These are phyloP conservation scores for Nemurella pictetii DNA, from an alignment of 2,888 invertebrate genomes.

Conservation along the genomic window DNA sequence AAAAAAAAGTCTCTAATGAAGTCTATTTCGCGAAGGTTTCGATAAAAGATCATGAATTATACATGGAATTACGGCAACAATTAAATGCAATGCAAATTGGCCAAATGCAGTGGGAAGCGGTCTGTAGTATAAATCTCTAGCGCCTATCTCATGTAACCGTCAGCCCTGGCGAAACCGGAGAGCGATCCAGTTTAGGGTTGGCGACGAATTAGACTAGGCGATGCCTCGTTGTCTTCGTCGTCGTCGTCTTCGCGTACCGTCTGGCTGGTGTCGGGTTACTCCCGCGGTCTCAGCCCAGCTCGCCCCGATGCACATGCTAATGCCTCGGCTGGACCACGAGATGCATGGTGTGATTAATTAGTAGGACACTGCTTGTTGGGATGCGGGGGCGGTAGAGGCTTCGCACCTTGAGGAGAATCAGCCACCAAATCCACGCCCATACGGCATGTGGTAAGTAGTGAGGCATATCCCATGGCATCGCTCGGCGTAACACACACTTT, in stretches of 20 bases:
- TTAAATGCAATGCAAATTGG: neutral
- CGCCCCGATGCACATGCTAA: neutral
- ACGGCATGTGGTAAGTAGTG: too few relatives aligned
- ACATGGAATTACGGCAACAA: neutral
- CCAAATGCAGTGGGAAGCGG: neutral
- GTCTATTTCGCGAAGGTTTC: neutral
- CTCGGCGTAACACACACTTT: too few relatives aligned
- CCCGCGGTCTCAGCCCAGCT: too few relatives aligned
- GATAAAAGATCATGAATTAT: neutral
- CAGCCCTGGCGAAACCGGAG: neutral
- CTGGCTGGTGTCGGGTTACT: neutral
- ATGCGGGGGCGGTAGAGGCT: neutral
- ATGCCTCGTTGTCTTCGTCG: too few relatives aligned
- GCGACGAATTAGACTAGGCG: neutral
- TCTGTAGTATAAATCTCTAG: neutral
- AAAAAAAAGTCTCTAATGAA: neutral
- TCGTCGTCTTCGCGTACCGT: too few relatives aligned
- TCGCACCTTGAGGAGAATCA: neutral
- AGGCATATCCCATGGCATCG: too few relatives aligned
- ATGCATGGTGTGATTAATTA: neutral
- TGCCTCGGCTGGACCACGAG: too few relatives aligned
- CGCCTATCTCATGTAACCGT: neutral
- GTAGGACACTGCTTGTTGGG: neutral
- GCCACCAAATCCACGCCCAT: too few relatives aligned
- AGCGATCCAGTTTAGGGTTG: neutral